Evolutionary conservation across 2,113 vertebrate species (phyloP).

Genomic region (Syngnathus floridae): DNA sequence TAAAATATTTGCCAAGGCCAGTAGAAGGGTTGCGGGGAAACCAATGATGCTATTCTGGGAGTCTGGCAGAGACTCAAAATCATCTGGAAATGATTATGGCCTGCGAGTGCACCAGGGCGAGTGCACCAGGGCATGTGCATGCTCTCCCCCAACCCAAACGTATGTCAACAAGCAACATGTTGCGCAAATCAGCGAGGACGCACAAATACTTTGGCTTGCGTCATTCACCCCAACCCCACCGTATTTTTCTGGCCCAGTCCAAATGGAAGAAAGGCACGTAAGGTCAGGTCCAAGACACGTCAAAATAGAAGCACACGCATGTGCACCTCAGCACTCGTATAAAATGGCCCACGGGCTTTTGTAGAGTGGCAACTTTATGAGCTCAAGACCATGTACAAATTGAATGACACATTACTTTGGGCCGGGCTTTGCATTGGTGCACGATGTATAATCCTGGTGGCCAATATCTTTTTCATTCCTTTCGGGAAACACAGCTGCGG

Average conservation of each 20-base stretch:
- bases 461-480: neutral
- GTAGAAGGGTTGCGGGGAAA: slow-evolving; percentile 63
- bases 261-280: neutral
- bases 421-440: neutral
- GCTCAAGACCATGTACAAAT: slow-evolving; percentile 27
- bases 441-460: slow-evolving; percentile 12
- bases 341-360: neutral
- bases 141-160: slow-evolving; percentile 38
- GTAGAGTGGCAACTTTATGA: slow-evolving; percentile 52
- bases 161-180: slow-evolving; percentile 35
- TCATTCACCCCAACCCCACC: neutral
- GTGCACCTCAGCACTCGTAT: neutral
- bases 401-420: slow-evolving; percentile 20
- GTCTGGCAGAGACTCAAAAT: slow-evolving; percentile 66
- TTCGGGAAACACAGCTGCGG: too few species aligned
- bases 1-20: slow-evolving; percentile 72
- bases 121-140: slow-evolving; percentile 25
- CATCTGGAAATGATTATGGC: slow-evolving; percentile 75
- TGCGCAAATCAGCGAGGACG: slow-evolving; percentile 20
- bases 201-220: neutral
- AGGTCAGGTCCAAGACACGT: too few species aligned
- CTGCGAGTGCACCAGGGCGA: slow-evolving; percentile 30
- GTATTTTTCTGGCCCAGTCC: neutral
- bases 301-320: neutral
- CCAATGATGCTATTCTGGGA: slow-evolving; percentile 70